Percentiles rank a stretch among this genome's conserved stretches.
Conservation (phyloP, 2,888 invertebrate species). For the Pammene aurita region DNA sequence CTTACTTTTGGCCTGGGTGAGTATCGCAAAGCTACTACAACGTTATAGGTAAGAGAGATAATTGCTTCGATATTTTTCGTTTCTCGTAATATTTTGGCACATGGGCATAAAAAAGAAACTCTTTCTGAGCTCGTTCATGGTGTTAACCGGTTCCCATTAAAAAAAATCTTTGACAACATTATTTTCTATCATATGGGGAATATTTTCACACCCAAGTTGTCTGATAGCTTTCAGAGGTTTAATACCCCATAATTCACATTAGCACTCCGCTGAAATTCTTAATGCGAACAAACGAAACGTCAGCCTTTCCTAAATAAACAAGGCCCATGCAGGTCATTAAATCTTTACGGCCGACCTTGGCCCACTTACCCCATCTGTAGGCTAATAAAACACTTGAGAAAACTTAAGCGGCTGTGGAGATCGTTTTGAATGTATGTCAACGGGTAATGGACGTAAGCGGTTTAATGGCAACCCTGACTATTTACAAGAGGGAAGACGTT, state of each 20-base stretch:
- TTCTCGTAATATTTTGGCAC: no score
- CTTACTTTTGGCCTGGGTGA: no score
- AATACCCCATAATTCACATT: conserved; percentile 14
- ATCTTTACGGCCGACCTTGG: conserved; percentile 32
- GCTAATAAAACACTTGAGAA: conserved; percentile 31
- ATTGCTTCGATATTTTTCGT: no score
- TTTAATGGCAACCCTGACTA: background rate
- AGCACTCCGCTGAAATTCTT: conserved; percentile 15
- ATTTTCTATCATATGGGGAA: no score
- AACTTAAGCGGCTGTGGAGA: conserved; percentile 23
- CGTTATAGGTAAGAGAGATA: no score
- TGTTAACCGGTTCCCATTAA: no score
- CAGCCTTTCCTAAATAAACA: conserved; percentile 32
- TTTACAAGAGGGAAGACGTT: background rate
- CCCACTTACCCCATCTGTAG: conserved; percentile 21
- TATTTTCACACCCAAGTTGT: no score
- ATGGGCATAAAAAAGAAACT: no score
- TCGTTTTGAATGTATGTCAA: conserved; percentile 26
- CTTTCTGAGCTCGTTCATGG: no score
- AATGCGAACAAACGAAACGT: conserved; percentile 11
- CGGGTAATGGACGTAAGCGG: conserved; percentile 16
- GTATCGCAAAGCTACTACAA: no score
- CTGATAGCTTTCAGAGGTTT: no score
- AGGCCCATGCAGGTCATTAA: conserved; percentile 34
- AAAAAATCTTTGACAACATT: no score